phyloP scores from a whole-genome alignment of 2,797 vertebrate genomes.

The Gymnopithys bicolor region DNA sequence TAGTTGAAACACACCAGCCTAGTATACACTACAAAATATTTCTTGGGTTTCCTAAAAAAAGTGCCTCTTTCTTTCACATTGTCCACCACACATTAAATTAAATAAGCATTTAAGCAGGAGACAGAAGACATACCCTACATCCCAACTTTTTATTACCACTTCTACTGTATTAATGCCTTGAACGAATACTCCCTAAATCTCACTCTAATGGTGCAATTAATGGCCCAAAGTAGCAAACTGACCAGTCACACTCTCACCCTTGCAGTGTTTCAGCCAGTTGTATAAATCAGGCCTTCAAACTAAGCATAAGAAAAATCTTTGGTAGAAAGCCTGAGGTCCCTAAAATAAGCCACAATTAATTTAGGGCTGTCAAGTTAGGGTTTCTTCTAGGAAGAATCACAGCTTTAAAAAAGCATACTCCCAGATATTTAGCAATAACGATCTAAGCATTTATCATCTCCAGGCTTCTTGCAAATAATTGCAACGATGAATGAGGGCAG shows the following conservation, averaged over 20 bases:
- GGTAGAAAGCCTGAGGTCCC: background rate
- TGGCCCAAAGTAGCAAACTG: background rate
- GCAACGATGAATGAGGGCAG: background rate
- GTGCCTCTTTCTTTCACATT: background rate
- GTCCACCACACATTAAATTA: background rate
- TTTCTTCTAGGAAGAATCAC: background rate
- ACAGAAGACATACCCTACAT: background rate
- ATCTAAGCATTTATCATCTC: background rate
- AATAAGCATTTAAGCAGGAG: background rate
- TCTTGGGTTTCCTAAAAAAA: background rate
- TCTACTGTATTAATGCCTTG: background rate
- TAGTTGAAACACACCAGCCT: background rate
- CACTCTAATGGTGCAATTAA: background rate
- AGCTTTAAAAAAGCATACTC: background rate
- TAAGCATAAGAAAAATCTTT: background rate
- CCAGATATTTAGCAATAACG: background rate
- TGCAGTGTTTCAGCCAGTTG: background rate
- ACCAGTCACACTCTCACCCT: background rate
- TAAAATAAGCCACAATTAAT: background rate
- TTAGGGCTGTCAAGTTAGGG: background rate
- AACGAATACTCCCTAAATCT: background rate
- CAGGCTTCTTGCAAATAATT: background rate
- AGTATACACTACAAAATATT: background rate
- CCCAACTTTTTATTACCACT: background rate
- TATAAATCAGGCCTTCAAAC: background rate